Percentiles rank a stretch among this genome's conserved stretches.
Conservation (phyloP, 64 coral and sea anemone genomes). For the Porites lutea region DNA sequence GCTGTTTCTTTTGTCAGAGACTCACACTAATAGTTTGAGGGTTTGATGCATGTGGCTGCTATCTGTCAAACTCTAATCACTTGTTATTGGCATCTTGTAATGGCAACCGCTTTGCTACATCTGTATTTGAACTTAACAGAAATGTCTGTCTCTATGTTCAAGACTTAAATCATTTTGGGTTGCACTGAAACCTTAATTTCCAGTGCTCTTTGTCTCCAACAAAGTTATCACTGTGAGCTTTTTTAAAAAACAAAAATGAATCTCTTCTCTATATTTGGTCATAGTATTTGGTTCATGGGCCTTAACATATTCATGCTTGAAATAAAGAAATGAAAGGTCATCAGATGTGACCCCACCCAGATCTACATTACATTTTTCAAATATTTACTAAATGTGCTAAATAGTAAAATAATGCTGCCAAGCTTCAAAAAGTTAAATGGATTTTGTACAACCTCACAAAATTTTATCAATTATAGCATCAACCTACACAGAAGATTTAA, state of each 20-base stretch:
- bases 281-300: conserved; percentile 43
- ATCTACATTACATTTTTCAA: conserved; percentile 5
- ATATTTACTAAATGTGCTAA: neutral
- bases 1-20: neutral
- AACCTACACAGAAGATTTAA: no score
- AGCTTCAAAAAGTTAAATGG: no score
- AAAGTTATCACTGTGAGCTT: neutral
- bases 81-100: neutral
- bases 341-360: conserved; percentile 20
- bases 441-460: no score
- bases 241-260: neutral
- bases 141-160: neutral
- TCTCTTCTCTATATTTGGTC: conserved; percentile 54
- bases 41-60: neutral
- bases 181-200: no score
- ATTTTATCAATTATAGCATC: no score
- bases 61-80: neutral
- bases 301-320: conserved; percentile 30
- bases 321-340: conserved; percentile 30
- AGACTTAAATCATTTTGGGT: neutral
- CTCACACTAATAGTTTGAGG: neutral
- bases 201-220: neutral
- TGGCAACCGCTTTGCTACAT: neutral
- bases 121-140: neutral
- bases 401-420: neutral